Base-by-base conservation (phyloP, 2,797 vertebrate species). In the Esox lucius region DNA sequence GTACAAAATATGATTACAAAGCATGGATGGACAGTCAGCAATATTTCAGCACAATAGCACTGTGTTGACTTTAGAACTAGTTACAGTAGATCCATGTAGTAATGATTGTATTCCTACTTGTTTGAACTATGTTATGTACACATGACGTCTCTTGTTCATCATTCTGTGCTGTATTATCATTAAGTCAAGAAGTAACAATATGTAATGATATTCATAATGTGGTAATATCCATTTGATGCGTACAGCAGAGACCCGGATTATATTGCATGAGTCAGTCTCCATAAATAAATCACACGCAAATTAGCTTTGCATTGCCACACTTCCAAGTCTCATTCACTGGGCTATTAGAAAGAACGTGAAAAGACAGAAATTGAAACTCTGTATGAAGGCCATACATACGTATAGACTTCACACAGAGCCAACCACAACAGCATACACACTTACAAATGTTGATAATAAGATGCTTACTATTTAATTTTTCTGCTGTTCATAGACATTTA, bases 61-160 rank as follows among this genome's bases (percentile, higher is more conserved):
- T 51, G 77, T 59, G 49, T 62, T 26, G 56, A 72, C 31, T 24
- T 72, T 22, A 33, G 42, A 83, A 80, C 56, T 73, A 71, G 69
- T 70, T 76, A 82, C 73, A 49, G 51, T 81, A 83, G 78, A 73
- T 81, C 83, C 77, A 73, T 79, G 83, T 84, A 84, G 83, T 82
- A 73, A 68, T 88, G 73, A 68, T 79, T 87, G 84, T 90, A 73
- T 80, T 81, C 35, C 78, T 73, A 68, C 79, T 82, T 91, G 84
- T 91, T 88, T 82, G 84, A 69, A 53, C 70, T 88, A 78, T 90
- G 61, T 77, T n/a, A 31, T 75, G 87, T 90, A 59, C 56, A 70
- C 78, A 64, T 78, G 81, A 76, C 73, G 83, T 84, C 26, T 70
- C 74, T 77, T 81, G 68, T 79, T 87, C 76, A 78, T 24, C 56